Conservation (phyloP, 2,113 vertebrate species). For the Candoia aspera region DNA sequence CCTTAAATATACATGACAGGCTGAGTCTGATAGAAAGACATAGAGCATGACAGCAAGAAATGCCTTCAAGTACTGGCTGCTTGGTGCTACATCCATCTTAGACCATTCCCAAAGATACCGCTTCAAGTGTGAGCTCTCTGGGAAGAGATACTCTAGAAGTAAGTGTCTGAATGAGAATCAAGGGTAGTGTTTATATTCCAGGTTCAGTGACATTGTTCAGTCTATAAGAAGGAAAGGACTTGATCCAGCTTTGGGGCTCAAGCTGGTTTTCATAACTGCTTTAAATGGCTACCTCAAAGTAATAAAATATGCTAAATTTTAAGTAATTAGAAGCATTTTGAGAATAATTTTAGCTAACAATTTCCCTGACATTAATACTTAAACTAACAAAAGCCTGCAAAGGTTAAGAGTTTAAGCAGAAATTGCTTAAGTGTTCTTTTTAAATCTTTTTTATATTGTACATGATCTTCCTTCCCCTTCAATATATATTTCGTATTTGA, state of each 20-base stretch:
- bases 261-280: neutral
- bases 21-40: neutral
- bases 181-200: neutral
- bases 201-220: neutral
- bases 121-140: neutral
- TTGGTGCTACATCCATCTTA: neutral
- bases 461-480: neutral
- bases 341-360: neutral
- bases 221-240: neutral
- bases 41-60: neutral
- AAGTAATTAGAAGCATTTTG: neutral
- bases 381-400: neutral
- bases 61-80: neutral
- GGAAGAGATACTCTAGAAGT: neutral
- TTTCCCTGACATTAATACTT: neutral
- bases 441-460: neutral
- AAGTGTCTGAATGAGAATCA: neutral
- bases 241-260: neutral
- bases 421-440: neutral
- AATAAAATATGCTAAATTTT: neutral
- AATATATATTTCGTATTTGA: conserved; percentile 3
- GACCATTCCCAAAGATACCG: neutral
- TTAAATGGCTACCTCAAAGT: neutral
- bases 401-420: neutral
- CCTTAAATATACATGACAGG: neutral